phyloP scores from a whole-genome alignment of 1,140 invertebrate species.

The Papilio dardanus region DNA sequence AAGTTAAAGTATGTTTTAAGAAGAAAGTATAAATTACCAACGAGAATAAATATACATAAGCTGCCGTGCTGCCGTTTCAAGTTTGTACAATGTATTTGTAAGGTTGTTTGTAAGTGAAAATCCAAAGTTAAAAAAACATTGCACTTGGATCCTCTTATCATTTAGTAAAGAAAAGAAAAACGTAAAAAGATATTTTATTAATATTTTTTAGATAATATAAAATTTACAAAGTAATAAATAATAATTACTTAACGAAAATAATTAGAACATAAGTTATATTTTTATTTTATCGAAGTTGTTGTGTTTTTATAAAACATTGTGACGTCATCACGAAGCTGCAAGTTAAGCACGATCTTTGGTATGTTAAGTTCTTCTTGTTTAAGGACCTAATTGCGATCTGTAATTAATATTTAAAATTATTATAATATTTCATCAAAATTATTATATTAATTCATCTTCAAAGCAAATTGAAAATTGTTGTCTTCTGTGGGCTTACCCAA shows the following conservation, averaged over 20 bases:
- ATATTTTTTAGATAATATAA: constrained; percentile 32
- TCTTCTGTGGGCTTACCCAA: too few species aligned
- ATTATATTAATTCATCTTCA: neutral
- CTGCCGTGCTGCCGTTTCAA: too few species aligned
- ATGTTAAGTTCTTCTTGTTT: neutral
- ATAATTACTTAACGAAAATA: constrained; percentile 30
- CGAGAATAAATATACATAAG: too few species aligned
- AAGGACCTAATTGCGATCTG: neutral
- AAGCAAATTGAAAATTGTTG: too few species aligned
- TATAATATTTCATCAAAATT: neutral
- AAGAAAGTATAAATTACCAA: too few species aligned
- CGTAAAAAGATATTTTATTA: constrained; percentile 13
- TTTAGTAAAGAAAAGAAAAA: neutral
- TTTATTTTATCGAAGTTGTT: neutral
- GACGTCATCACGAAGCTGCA: neutral
- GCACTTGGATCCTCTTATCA: neutral
- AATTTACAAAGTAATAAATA: constrained; percentile 31
- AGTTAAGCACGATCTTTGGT: neutral
- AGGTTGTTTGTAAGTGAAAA: too few species aligned
- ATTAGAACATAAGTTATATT: neutral
- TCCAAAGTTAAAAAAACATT: too few species aligned
- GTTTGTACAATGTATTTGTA: too few species aligned
- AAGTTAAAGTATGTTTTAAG: too few species aligned
- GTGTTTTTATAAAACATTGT: neutral
- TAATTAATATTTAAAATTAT: neutral